These are phyloP conservation scores for Allacma fusca DNA, from an alignment of 2,888 invertebrate species.

Conservation along the genomic window DNA sequence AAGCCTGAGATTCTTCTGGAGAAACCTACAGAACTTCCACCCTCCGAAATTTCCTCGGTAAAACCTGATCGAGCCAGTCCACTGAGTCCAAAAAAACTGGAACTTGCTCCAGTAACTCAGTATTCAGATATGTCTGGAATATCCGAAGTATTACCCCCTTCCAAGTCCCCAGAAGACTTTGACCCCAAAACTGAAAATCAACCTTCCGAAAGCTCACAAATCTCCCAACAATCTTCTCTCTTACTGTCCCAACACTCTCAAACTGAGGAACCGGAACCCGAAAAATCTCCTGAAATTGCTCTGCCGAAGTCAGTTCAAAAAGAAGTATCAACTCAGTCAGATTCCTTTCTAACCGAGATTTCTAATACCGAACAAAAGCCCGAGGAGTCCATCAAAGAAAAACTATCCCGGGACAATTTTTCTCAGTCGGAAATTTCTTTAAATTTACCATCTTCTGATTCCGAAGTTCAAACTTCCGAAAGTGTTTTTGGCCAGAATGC, in stretches of 20 bases:
- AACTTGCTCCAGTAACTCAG: background rate
- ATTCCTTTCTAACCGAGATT: background rate
- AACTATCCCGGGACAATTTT: background rate
- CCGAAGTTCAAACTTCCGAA: background rate
- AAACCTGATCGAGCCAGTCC: background rate
- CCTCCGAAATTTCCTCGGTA: background rate
- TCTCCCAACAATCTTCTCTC: no score
- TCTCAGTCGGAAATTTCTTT: slow-evolving; percentile 2
- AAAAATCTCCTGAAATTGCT: background rate
- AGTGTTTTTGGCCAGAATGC: background rate
- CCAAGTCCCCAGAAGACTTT: no score
- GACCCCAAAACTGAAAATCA: no score
- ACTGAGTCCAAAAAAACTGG: background rate
- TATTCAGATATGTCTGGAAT: no score
- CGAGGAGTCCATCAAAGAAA: background rate
- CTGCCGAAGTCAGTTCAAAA: background rate
- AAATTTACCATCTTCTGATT: background rate
- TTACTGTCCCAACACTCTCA: background rate
- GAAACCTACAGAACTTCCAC: background rate
- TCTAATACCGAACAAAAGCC: background rate
- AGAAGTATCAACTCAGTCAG: slow-evolving; percentile 5
- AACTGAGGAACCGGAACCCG: background rate
- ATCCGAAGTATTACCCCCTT: no score
- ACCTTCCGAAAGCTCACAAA: no score
- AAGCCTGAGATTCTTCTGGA: background rate